phyloP scores from a whole-genome alignment of 1,140 invertebrate genomes.

The Penaeus indicus region DNA sequence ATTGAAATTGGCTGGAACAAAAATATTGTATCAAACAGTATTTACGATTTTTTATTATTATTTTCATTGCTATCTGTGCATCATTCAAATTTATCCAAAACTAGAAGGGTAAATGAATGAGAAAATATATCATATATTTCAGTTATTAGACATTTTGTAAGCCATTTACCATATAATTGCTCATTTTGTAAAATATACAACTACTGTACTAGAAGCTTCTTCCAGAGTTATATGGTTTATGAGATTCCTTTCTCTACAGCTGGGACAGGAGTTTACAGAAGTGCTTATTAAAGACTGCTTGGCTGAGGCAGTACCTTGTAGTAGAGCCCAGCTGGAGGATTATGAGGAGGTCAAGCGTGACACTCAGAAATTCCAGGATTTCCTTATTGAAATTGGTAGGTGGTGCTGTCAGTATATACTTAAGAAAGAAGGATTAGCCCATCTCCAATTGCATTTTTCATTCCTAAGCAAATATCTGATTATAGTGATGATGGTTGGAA shows the following conservation, averaged over 20 bases:
- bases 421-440: too few relatives aligned
- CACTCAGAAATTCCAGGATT: constrained; percentile 54
- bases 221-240: not conserved
- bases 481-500: not conserved
- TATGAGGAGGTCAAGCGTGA: constrained; percentile 51
- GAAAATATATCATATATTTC: not conserved
- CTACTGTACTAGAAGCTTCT: not conserved
- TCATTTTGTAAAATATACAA: not conserved
- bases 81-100: too few relatives aligned
- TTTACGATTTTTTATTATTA: too few relatives aligned
- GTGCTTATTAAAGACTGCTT: constrained; percentile 63
- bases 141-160: not conserved
- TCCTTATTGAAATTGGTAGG: constrained; percentile 56
- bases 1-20: too few relatives aligned
- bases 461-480: not conserved
- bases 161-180: not conserved
- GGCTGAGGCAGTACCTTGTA: constrained; percentile 60
- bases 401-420: not conserved
- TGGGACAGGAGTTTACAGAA: constrained; percentile 52
- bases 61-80: too few relatives aligned
- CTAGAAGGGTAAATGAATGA: not conserved
- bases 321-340: constrained; percentile 50
- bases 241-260: constrained; percentile 28
- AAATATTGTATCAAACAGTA: too few relatives aligned
- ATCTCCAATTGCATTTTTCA: not conserved